Conservation (phyloP, 2,888 invertebrate genomes). For the Blera fallax region DNA sequence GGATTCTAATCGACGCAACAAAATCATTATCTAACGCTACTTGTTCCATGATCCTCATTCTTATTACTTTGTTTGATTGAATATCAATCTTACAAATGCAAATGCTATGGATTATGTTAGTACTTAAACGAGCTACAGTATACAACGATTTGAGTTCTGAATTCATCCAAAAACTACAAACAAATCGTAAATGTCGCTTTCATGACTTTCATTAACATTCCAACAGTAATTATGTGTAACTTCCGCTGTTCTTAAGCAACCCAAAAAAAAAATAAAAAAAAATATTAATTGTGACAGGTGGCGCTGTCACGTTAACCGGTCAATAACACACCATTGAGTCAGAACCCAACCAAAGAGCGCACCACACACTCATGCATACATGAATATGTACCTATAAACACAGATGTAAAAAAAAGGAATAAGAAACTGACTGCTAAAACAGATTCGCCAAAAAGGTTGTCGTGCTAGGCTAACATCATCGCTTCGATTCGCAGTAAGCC, state of each 20-base stretch:
- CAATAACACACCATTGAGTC: constrained; percentile 36
- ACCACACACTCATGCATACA: background rate
- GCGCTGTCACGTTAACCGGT: constrained; percentile 30
- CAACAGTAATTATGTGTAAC: background rate
- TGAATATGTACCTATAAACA: background rate
- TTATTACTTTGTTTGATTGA: too few species aligned
- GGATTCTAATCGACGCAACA: too few species aligned
- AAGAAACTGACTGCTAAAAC: constrained; percentile 13
- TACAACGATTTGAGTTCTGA: background rate
- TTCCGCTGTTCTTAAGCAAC: background rate
- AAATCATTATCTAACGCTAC: too few species aligned
- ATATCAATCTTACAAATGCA: too few species aligned
- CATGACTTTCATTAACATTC: background rate
- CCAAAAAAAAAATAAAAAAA: constrained; percentile 3
- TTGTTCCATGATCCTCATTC: too few species aligned
- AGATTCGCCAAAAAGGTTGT: constrained; percentile 43
- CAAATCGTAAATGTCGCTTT: background rate
- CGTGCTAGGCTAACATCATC: constrained; percentile 15
- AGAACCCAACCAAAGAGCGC: constrained; percentile 5
- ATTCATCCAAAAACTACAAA: background rate
- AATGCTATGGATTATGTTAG: too few species aligned
- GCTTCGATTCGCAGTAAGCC: background rate
- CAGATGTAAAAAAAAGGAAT: background rate
- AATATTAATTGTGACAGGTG: constrained; percentile 11
- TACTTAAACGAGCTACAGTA: too few species aligned